Conservation (phyloP, 2,888 invertebrate genomes). For the Drosophila melanosoma region DNA sequence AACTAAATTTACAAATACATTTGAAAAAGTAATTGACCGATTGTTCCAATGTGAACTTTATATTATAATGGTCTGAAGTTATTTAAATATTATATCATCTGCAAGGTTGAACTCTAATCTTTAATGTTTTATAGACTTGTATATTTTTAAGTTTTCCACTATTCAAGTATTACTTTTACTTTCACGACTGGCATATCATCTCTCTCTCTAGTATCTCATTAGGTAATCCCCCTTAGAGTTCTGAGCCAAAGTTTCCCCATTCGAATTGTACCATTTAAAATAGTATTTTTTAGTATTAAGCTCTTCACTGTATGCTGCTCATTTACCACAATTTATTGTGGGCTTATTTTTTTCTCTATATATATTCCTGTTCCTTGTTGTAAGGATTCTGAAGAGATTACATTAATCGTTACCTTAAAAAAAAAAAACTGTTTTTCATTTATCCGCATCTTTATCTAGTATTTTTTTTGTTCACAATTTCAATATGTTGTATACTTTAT, state of each 20-base stretch:
- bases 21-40: background rate
- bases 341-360: slow-evolving; percentile 6
- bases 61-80: background rate
- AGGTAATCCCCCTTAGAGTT: slow-evolving; percentile 23
- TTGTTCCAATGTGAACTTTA: background rate
- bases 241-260: slow-evolving; percentile 9
- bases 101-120: slow-evolving; percentile 1
- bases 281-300: slow-evolving; percentile 60
- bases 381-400: slow-evolving; percentile 63
- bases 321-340: slow-evolving; percentile 29
- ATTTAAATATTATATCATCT: background rate
- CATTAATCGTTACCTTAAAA: slow-evolving; percentile 69
- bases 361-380: slow-evolving; percentile 31
- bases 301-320: slow-evolving; percentile 42
- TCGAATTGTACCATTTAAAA: slow-evolving; percentile 27
- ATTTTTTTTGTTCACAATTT: background rate
- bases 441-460: background rate
- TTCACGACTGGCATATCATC: slow-evolving; percentile 42
- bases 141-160: slow-evolving; percentile 8
- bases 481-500: background rate
- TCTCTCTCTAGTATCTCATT: slow-evolving; percentile 2
- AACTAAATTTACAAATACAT: slow-evolving; percentile 1
- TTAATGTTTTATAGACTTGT: slow-evolving; percentile 9
- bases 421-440: slow-evolving; percentile 16
- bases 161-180: slow-evolving; percentile 5